Conservation (phyloP, 2,888 invertebrate species). For the Idaea dimidiata region DNA sequence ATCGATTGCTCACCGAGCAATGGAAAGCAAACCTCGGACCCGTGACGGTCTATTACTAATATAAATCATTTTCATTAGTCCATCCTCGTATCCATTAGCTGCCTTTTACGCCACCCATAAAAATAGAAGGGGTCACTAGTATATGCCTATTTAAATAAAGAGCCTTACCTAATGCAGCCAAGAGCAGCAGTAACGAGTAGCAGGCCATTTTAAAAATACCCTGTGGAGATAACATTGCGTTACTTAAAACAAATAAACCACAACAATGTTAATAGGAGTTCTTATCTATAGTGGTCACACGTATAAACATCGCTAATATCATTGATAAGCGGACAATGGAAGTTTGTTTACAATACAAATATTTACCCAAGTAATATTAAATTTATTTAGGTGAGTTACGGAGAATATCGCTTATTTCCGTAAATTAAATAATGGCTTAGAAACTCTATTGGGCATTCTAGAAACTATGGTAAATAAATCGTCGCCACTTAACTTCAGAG, state of each 20-base stretch:
- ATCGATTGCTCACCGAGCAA: too few species aligned
- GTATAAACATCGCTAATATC: conserved; percentile 10
- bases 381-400: neutral
- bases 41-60: too few species aligned
- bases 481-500: too few species aligned
- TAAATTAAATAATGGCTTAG: neutral
- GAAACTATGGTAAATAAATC: too few species aligned
- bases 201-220: conserved; percentile 52
- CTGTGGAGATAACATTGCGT: conserved; percentile 36
- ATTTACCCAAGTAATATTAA: neutral
- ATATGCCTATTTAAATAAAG: neutral
- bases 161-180: conserved; percentile 53
- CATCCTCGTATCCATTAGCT: too few species aligned
- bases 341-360: conserved; percentile 2
- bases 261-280: conserved; percentile 25
- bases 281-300: conserved; percentile 23
- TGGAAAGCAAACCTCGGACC: too few species aligned
- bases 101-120: neutral
- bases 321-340: conserved; percentile 37
- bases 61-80: too few species aligned
- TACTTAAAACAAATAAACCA: neutral
- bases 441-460: neutral
- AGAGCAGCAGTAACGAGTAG: conserved; percentile 52
- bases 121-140: neutral
- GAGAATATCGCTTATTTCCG: neutral